These are phyloP conservation scores for Whitmania pigra DNA, from an alignment of 1,140 invertebrate species.

Conservation along the genomic window DNA sequence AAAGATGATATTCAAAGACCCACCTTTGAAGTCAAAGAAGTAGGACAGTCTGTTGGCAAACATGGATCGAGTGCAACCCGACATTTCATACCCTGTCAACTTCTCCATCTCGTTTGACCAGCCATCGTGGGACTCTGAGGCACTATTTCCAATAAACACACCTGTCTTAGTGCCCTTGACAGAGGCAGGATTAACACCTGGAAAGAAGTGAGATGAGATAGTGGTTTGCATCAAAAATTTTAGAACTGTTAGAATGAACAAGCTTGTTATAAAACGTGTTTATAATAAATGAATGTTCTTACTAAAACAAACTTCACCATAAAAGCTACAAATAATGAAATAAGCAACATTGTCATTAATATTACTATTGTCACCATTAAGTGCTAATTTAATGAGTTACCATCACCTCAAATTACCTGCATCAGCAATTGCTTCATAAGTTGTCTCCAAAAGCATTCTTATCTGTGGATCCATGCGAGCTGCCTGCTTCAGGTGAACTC, in stretches of 20 bases:
- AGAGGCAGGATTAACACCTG: conserved; percentile 62
- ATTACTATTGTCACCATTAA: neutral
- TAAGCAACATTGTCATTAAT: neutral
- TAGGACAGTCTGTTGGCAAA: conserved; percentile 89
- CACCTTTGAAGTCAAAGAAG: conserved; percentile 73
- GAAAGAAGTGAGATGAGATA: conserved; percentile 39
- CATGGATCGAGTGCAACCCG: conserved; percentile 83
- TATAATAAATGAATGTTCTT: neutral
- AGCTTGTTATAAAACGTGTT: neutral
- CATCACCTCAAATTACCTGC: conserved; percentile 50
- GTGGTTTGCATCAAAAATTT: conserved; percentile 35
- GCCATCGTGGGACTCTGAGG: conserved; percentile 69
- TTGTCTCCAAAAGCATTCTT: conserved; percentile 75
- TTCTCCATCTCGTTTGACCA: conserved; percentile 50
- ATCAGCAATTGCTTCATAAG: conserved; percentile 86
- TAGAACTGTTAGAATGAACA: conserved; percentile 19
- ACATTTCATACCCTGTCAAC: conserved; percentile 78
- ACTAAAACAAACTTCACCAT: neutral
- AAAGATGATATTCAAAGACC: neutral
- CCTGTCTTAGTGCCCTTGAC: conserved; percentile 70
- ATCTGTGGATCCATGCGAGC: conserved; percentile 89
- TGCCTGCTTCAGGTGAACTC: conserved; percentile 80
- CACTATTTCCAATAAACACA: conserved; percentile 76
- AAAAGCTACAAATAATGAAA: neutral
- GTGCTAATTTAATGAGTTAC: neutral